These are phyloP conservation scores for Cremastinae sp. DNA, from an alignment of 2,888 invertebrate genomes.

Conservation along the genomic window DNA sequence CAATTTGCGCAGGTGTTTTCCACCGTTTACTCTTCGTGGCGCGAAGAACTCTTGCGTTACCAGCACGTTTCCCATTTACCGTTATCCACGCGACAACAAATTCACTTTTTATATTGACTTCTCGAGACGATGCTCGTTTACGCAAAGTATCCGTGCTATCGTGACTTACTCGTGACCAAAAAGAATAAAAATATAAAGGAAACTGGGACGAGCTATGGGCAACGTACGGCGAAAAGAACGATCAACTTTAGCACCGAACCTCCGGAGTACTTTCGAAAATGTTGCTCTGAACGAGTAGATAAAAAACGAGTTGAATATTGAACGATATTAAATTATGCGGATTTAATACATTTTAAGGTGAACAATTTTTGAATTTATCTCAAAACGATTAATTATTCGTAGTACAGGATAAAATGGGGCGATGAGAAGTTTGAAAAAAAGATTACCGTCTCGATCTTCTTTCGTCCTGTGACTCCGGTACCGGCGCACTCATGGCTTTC, in stretches of 20 bases:
- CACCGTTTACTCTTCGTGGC: constrained; percentile 66
- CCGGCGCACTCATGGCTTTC: constrained; percentile 1
- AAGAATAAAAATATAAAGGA: constrained; percentile 6
- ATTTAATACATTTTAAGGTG: background rate
- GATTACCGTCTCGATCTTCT: background rate
- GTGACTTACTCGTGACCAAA: constrained; percentile 8
- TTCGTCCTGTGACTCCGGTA: background rate
- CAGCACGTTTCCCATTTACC: constrained; percentile 41
- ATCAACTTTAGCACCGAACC: no score
- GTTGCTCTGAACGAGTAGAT: no score
- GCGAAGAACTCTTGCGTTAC: constrained; percentile 44
- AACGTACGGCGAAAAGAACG: background rate
- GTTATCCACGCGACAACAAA: constrained; percentile 64
- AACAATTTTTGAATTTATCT: no score
- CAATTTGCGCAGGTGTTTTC: constrained; percentile 61
- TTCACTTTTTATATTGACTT: constrained; percentile 71
- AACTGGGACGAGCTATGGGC: constrained; percentile 17
- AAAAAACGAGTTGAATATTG: no score
- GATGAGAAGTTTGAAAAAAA: constrained; percentile 16
- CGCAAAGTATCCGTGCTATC: constrained; percentile 34
- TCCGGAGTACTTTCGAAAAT: no score
- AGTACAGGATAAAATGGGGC: background rate
- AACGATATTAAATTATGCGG: constrained; percentile 3
- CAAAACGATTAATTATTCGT: no score
- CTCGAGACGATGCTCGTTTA: constrained; percentile 47